Percentiles rank a stretch among this genome's conserved stretches.
Conservation (phyloP, 2,888 invertebrate species). For the Latrodectus hesperus region DNA sequence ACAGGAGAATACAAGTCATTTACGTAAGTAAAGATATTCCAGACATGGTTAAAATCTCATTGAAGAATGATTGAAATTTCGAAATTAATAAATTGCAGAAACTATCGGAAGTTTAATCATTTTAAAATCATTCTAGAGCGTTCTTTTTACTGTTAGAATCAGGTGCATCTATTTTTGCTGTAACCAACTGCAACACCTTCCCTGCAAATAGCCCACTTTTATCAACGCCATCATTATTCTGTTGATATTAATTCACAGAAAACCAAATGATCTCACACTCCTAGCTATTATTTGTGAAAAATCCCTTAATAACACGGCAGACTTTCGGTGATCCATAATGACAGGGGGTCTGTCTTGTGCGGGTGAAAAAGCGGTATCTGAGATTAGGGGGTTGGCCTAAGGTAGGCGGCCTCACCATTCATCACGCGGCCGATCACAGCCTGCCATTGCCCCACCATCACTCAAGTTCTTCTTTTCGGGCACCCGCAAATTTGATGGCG, state of each 20-base stretch:
- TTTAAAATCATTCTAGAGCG: no score
- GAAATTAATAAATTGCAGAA: no score
- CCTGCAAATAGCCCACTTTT: neutral
- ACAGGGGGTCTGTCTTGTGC: conserved; percentile 56
- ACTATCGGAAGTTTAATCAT: no score
- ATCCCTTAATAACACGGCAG: conserved; percentile 56
- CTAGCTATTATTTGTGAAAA: conserved; percentile 54
- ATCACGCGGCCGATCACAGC: conserved; percentile 64
- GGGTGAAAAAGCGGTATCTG: conserved; percentile 64
- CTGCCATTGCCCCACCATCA: conserved; percentile 56
- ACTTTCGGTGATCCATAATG: conserved; percentile 52
- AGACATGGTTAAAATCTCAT: no score
- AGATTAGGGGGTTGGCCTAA: conserved; percentile 66
- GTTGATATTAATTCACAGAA: neutral
- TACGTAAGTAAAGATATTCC: no score
- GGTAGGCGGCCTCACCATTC: conserved; percentile 67
- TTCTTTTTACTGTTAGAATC: no score
- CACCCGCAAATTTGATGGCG: conserved; percentile 66
- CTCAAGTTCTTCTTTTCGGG: conserved; percentile 53
- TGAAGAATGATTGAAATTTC: no score
- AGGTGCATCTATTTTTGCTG: no score
- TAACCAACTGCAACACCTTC: no score
- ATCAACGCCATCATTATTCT: neutral
- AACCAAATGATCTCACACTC: neutral
- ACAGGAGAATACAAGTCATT: no score